A percentile compares a stretch with the other conserved stretches of the same genome.
These are phyloP conservation scores for Pogoniulus pusillus DNA, from an alignment of 2,797 vertebrate genomes.

Conservation along the genomic window DNA sequence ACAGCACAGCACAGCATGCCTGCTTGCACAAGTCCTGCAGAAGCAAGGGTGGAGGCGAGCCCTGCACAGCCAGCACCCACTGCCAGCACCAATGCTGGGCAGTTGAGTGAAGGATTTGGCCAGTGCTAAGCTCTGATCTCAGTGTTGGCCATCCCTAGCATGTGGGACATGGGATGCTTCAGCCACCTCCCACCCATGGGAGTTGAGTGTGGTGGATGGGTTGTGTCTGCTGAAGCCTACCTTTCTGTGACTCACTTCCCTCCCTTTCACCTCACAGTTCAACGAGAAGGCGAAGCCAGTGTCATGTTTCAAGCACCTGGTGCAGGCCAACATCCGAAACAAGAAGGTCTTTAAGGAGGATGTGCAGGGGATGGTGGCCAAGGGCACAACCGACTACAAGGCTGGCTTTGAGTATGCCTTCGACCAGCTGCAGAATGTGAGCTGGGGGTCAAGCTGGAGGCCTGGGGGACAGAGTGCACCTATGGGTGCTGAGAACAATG, in stretches of 20 bases:
- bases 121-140: not conserved
- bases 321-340: conserved; percentile 96
- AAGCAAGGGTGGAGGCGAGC: accelerated
- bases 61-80: not conserved
- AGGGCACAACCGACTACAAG: conserved; percentile 98
- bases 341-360: conserved; percentile 98
- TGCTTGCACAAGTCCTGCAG: not conserved
- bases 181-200: accelerated
- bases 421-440: conserved; percentile 97
- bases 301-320: conserved; percentile 93
- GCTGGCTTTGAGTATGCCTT: conserved; percentile 97
- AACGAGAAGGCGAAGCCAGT: conserved; percentile 93
- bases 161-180: accelerated
- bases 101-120: not conserved
- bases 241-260: not conserved
- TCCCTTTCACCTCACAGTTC: conserved; percentile 80
- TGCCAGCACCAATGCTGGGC: accelerated
- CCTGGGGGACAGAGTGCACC: not conserved
- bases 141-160: not conserved
- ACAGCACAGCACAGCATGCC: accelerated
- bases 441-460: not conserved
- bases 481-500: not conserved
- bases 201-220: not conserved
- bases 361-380: conserved; percentile 92
- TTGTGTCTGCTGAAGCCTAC: not conserved